Evolutionary conservation across 2,888 invertebrate species (phyloP), one percentile per base, ranked within the genome.

Genomic region (Ormyrus labotus): DNA sequence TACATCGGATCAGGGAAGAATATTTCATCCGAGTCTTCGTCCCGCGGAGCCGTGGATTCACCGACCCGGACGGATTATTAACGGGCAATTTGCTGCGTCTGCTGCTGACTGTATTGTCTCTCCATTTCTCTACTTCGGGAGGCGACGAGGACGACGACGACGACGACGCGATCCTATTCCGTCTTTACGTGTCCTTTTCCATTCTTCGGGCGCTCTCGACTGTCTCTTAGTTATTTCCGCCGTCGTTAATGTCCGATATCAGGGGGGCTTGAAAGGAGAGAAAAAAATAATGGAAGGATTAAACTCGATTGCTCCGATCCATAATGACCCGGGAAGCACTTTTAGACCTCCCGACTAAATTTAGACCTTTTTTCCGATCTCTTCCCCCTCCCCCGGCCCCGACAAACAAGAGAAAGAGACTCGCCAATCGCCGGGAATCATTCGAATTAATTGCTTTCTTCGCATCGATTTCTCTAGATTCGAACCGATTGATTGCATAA

Each of bases 61-160:
- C 83, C 85, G 79, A 84, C 83, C 84, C 84, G 85, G 85, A 84
- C 86, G 87, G 89, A 89, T 90, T 90, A 90, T 90, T 90, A 89
- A 89, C 89, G 90, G 89, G 88, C 88, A 90, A 90, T 90, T 90
- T 90, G 89, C 89, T 88, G 89, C 88, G 89, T 90, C 89, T 89
- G 89, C 89, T 88, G 86, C 87, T 87, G 89, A 89, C 90, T 89
- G 89, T 89, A 89, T 90, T 90, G 89, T 87, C 88, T 88, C 82
- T 78, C 74, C 70, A 58, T 63, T 70, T 76, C 72, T 72, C 74
- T 53, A 63, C 73, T 65, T 73, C 70, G 64, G 71, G 9, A 55
- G 10, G 67, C 65, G 53, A 48, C 57, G 58, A 34, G 34, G 34
- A 34, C 34, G 34, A 34, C 34, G 34, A 34, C 2, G 34, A 34